A percentile compares a stretch with the other conserved stretches of the same genome.
phyloP scores from a whole-genome alignment of 2,888 invertebrate genomes.

The Chalcosyrphus nemorum region DNA sequence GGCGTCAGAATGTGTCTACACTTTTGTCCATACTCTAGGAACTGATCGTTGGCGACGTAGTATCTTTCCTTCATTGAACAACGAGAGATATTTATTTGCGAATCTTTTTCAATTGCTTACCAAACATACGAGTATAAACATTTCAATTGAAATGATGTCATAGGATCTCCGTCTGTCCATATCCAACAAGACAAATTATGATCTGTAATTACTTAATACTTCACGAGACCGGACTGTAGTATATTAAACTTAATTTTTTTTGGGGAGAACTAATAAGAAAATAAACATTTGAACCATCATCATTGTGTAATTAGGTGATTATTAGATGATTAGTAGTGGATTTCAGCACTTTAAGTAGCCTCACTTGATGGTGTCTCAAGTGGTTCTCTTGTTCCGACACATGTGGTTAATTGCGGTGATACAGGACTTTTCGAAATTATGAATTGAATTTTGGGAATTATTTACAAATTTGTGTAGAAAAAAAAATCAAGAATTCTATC shows the following conservation, averaged over 20 bases:
- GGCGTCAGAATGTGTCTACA: too few species aligned
- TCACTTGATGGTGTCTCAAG: constrained; percentile 1
- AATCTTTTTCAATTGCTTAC: constrained; percentile 16
- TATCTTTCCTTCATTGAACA: background rate
- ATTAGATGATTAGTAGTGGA: constrained; percentile 11
- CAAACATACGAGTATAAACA: constrained; percentile 35
- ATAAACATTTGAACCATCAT: constrained; percentile 6
- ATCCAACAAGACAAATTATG: too few species aligned
- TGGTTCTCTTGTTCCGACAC: background rate
- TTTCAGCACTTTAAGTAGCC: background rate
- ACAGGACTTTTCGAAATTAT: background rate
- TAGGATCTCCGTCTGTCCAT: background rate
- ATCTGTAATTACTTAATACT: constrained; percentile 4
- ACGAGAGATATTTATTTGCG: background rate
- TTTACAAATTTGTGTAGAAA: background rate
- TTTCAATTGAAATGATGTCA: constrained; percentile 41
- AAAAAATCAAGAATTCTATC: too few species aligned
- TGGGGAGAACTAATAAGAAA: background rate
- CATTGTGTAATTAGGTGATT: constrained; percentile 27
- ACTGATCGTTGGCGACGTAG: background rate
- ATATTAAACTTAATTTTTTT: too few species aligned
- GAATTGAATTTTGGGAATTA: background rate
- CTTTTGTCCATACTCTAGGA: constrained; percentile 1
- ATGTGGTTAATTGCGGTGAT: background rate
- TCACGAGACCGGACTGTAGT: background rate